Evolutionary conservation across 2,888 invertebrate genomes (phyloP).

Genomic region (Iselma pallidipennis): DNA sequence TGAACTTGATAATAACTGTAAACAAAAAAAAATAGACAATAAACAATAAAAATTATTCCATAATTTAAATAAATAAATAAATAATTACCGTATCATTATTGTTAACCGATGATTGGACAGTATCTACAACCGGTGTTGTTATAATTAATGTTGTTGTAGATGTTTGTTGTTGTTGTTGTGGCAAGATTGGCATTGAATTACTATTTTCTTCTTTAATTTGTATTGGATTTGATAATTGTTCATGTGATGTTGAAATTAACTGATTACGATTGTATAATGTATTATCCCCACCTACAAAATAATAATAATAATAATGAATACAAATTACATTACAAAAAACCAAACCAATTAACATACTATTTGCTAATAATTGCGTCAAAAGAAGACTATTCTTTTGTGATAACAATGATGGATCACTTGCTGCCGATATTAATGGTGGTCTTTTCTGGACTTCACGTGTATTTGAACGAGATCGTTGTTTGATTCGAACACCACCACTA

Average conservation of each 20-base stretch:
- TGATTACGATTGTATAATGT: conserved; percentile 25
- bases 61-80: no score
- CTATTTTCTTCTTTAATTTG: conserved; percentile 44
- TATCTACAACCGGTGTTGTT: conserved; percentile 55
- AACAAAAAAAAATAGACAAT: conserved; percentile 10
- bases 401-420: conserved; percentile 74
- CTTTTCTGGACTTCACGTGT: conserved; percentile 58
- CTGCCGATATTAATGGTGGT: conserved; percentile 71
- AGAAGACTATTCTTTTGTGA: conserved; percentile 66
- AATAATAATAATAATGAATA: neutral
- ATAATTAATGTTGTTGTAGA: conserved; percentile 55
- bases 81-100: conserved; percentile 42
- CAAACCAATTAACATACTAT: conserved; percentile 60
- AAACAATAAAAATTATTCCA: neutral
- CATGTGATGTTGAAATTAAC: conserved; percentile 32
- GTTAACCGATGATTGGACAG: conserved; percentile 46
- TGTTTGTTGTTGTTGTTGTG: conserved; percentile 53
- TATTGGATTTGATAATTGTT: conserved; percentile 29
- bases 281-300: conserved; percentile 32
- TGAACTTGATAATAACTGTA: conserved; percentile 44
- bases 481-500: conserved; percentile 43
- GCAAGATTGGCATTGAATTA: conserved; percentile 56
- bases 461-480: conserved; percentile 60
- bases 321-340: neutral
- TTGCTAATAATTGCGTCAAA: conserved; percentile 78